Evolutionary conservation across 2,888 invertebrate species (phyloP).

Genomic region (Amphipoea lucens): DNA sequence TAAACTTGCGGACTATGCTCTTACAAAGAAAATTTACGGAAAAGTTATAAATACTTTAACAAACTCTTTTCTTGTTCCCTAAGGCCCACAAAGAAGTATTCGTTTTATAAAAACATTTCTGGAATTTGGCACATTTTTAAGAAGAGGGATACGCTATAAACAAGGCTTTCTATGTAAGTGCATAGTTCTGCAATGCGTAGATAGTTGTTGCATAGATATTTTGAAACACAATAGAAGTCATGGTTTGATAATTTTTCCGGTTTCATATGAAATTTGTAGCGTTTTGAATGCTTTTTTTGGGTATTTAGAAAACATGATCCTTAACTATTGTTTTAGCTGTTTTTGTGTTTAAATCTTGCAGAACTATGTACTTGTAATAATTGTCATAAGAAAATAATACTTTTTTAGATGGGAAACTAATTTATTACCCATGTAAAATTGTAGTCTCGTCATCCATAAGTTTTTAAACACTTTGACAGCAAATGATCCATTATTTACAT

Average conservation of each 20-base stretch:
- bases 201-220: conserved; percentile 7
- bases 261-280: background rate
- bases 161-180: conserved; percentile 81
- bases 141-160: conserved; percentile 75
- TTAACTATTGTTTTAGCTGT: background rate
- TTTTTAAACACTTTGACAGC: background rate
- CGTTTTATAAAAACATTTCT: conserved; percentile 87
- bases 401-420: background rate
- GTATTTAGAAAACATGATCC: conserved; percentile 14
- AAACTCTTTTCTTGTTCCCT: conserved; percentile 68
- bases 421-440: background rate
- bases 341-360: conserved; percentile 31
- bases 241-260: background rate
- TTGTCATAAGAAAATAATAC: background rate
- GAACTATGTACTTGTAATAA: conserved; percentile 42
- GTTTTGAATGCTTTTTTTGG: background rate
- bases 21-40: conserved; percentile 71
- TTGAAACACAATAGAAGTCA: conserved; percentile 22
- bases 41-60: conserved; percentile 23
- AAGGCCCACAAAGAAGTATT: conserved; percentile 83
- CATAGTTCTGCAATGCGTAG: conserved; percentile 87
- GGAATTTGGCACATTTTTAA: conserved; percentile 89
- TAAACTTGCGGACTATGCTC: conserved; percentile 83
- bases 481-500: background rate
- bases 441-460: background rate